Evolutionary conservation across 2,113 vertebrate species (phyloP).

Genomic region (Leuciscus idus): DNA sequence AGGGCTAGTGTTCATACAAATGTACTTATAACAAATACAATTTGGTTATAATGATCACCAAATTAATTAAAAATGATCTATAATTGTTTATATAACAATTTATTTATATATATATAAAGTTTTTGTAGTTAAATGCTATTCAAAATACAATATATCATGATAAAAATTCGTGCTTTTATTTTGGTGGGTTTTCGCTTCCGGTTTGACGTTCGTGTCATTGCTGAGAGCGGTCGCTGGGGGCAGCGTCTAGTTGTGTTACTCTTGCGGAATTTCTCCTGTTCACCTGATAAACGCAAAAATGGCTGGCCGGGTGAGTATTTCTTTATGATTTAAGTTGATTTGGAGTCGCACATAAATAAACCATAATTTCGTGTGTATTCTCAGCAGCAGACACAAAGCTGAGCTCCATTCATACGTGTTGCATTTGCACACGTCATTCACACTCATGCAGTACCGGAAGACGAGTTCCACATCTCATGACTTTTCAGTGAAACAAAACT

Average conservation of each 20-base stretch:
- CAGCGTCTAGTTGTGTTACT: not conserved
- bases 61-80: not conserved
- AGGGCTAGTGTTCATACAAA: no score
- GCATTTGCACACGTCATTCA: constrained; percentile 27
- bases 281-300: constrained; percentile 31
- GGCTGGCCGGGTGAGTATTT: constrained; percentile 49
- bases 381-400: not conserved
- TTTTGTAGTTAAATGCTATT: not conserved
- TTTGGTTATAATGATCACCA: no score
- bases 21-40: not conserved
- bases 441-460: not conserved
- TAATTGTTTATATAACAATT: not conserved
- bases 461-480: not conserved
- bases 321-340: not conserved
- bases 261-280: constrained; percentile 10
- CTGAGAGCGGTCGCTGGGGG: not conserved
- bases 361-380: not conserved
- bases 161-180: constrained; percentile 27
- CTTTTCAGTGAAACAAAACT: not conserved
- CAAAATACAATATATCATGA: not conserved
- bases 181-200: not conserved
- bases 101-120: not conserved
- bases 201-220: not conserved
- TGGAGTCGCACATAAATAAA: not conserved
- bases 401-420: not conserved